A percentile compares a stretch with the other conserved stretches of the same genome.
Evolutionary conservation across 2,797 vertebrate species (phyloP).

Genomic region (Paedocypris micromegethes): DNA sequence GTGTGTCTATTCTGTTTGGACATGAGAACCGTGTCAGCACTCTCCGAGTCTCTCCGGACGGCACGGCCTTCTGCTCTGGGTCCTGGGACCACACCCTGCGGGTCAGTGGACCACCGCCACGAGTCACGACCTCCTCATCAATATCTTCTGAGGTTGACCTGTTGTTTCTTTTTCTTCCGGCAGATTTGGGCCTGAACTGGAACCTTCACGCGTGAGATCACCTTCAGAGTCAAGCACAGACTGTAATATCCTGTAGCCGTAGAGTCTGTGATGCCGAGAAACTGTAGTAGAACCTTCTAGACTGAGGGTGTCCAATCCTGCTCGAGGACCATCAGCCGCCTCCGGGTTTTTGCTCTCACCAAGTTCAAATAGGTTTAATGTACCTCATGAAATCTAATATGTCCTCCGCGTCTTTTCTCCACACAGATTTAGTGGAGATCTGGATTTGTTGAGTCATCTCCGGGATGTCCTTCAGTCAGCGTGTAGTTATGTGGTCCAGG

Average conservation of each 20-base stretch:
- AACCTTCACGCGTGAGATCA: background rate
- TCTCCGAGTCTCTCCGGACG: conserved; percentile 89
- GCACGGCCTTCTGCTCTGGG: conserved; percentile 92
- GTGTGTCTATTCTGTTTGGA: conserved; percentile 93
- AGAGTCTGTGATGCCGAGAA: conserved; percentile 3
- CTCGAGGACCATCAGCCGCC: too few relatives aligned
- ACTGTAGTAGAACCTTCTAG: conserved; percentile 6
- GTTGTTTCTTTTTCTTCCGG: conserved; percentile 35
- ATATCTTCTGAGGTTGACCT: background rate
- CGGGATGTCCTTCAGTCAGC: too few relatives aligned
- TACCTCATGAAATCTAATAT: too few relatives aligned
- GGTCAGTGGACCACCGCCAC: conserved; percentile 55
- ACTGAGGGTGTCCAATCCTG: background rate
- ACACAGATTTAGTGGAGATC: too few relatives aligned
- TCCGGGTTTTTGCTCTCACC: too few relatives aligned
- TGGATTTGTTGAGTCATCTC: too few relatives aligned
- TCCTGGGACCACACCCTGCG: conserved; percentile 98
- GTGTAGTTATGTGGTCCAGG: too few relatives aligned
- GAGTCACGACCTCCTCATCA: too few relatives aligned
- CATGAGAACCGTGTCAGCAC: conserved; percentile 97
- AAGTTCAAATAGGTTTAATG: too few relatives aligned
- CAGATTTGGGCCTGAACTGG: conserved; percentile 88
- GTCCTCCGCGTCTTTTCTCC: too few relatives aligned
- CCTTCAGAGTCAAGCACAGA: background rate
- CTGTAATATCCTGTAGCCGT: conserved; percentile 10